Percentiles rank a stretch among this genome's conserved stretches.
Conservation (phyloP, 2,797 vertebrate genomes). For the Neosalanx taihuensis region DNA sequence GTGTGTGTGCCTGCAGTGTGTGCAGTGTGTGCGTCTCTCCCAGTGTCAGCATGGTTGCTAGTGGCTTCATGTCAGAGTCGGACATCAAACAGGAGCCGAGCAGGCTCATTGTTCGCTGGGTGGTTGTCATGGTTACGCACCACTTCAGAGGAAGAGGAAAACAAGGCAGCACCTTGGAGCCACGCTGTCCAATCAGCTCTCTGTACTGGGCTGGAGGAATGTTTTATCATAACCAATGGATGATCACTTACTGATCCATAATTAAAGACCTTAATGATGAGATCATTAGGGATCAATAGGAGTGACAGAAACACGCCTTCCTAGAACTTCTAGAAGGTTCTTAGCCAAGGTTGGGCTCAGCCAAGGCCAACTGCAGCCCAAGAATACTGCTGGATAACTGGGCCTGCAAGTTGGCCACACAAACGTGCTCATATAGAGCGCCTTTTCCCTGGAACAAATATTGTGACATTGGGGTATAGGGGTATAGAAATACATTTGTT, state of each 20-base stretch:
- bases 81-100: slow-evolving; percentile 19
- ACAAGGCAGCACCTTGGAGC: slow-evolving; percentile 4
- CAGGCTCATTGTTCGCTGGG: slow-evolving; percentile 35
- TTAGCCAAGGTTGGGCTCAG: no score
- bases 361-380: background rate
- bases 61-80: background rate
- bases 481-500: no score
- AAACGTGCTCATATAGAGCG: background rate
- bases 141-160: slow-evolving; percentile 32
- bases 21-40: background rate
- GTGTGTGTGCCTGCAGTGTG: no score
- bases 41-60: background rate
- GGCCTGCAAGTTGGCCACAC: background rate
- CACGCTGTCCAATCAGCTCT: background rate
- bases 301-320: no score
- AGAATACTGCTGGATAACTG: background rate
- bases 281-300: no score
- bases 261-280: background rate
- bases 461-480: no score
- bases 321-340: no score
- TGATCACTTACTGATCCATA: background rate
- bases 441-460: no score
- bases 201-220: background rate
- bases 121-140: slow-evolving; percentile 51
- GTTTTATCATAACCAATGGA: background rate